Percentiles rank a stretch among this genome's conserved stretches.
phyloP scores from a whole-genome alignment of 2,113 vertebrate species.

The Anseranas semipalmata region DNA sequence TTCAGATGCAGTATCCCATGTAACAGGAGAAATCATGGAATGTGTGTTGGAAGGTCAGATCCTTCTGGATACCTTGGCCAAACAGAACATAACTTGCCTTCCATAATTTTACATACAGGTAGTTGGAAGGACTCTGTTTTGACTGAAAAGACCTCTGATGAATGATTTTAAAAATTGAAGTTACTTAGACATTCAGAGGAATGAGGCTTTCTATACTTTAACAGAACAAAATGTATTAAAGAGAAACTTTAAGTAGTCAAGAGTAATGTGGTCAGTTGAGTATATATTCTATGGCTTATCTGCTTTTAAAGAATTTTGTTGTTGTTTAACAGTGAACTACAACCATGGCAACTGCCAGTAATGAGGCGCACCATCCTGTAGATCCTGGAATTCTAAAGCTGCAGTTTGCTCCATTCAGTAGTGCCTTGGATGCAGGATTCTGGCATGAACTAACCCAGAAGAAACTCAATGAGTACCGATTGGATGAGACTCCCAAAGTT shows the following conservation, averaged over 20 bases:
- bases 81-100: neutral
- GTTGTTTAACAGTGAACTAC: neutral
- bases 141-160: neutral
- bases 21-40: neutral
- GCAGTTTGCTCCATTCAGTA: slow-evolving; percentile 94
- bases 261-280: no score
- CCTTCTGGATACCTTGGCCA: neutral
- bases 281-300: neutral
- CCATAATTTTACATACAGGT: neutral
- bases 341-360: slow-evolving; percentile 74
- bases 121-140: neutral
- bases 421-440: slow-evolving; percentile 94
- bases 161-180: neutral
- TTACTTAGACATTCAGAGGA: neutral
- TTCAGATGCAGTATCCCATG: neutral
- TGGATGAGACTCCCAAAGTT: slow-evolving; percentile 90
- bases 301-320: neutral
- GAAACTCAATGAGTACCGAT: slow-evolving; percentile 92
- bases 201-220: neutral
- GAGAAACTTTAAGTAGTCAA: neutral
- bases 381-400: slow-evolving; percentile 73
- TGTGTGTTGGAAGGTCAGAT: neutral
- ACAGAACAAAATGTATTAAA: neutral
- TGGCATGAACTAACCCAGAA: slow-evolving; percentile 96
- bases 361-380: neutral